phyloP scores from a whole-genome alignment of 2,797 vertebrate species.

The Sebastes diploproa region DNA sequence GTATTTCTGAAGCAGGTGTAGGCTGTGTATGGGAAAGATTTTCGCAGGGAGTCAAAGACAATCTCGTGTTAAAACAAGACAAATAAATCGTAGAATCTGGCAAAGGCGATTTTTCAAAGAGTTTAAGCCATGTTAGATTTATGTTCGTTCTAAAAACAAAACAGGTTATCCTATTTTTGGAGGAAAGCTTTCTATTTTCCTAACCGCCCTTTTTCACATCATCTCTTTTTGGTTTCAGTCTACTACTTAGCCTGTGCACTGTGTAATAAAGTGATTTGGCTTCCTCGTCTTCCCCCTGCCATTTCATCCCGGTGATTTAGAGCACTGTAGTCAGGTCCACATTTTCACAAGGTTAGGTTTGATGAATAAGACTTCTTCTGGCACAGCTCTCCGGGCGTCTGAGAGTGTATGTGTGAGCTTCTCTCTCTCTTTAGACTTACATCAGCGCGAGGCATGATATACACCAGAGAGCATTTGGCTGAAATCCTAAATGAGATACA shows the following conservation, averaged over 20 bases:
- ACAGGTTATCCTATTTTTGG: conserved; percentile 38
- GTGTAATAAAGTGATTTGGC: conserved; percentile 55
- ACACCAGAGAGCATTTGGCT: conserved; percentile 59
- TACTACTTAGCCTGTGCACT: conserved; percentile 26
- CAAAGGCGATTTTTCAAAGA: conserved; percentile 13
- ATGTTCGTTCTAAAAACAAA: conserved; percentile 39
- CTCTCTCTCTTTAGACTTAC: conserved; percentile 37
- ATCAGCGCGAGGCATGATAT: conserved; percentile 40
- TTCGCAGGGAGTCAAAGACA: conserved; percentile 5
- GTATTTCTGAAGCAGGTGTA: conserved; percentile 45
- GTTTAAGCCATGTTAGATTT: conserved; percentile 5
- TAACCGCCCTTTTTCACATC: conserved; percentile 18
- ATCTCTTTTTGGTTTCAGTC: conserved; percentile 52
- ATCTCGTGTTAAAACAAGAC: not conserved
- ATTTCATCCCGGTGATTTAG: conserved; percentile 63
- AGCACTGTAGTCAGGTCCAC: conserved; percentile 45
- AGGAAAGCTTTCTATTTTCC: conserved; percentile 29
- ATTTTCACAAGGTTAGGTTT: conserved; percentile 61
- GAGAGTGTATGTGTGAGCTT: conserved; percentile 9
- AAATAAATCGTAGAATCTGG: conserved; percentile 23
- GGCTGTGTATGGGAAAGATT: conserved; percentile 5
- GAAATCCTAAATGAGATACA: conserved; percentile 50
- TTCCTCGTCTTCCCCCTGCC: conserved; percentile 25
- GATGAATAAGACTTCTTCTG: conserved; percentile 65
- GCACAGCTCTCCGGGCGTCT: conserved; percentile 28